These are phyloP conservation scores for Ochropleura leucogaster DNA, from an alignment of 2,888 invertebrate species.

Conservation along the genomic window DNA sequence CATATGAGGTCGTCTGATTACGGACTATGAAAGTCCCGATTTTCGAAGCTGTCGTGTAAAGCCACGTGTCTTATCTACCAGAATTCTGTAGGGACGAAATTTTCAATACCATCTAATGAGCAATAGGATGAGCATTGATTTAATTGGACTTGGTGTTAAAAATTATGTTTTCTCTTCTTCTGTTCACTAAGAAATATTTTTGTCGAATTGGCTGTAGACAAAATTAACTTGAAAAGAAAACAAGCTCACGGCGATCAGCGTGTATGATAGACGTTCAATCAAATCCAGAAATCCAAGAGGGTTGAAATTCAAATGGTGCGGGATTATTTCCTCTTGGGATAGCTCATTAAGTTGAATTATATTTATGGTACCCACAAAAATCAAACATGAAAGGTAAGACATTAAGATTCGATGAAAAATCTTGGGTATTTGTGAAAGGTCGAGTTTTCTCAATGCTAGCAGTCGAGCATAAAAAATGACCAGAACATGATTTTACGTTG, in stretches of 20 bases:
- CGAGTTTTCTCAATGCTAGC: neutral
- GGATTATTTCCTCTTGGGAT: neutral
- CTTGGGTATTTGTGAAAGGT: neutral
- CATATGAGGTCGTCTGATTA: neutral
- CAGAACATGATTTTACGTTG: neutral
- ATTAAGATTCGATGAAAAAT: neutral
- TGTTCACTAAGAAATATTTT: neutral
- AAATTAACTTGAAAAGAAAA: neutral
- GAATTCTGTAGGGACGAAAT: neutral
- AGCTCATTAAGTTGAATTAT: neutral
- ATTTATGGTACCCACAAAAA: conserved; percentile 4
- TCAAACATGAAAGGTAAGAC: neutral
- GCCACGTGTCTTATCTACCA: neutral
- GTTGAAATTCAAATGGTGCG: neutral
- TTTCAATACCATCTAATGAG: neutral
- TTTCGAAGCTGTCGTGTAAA: neutral
- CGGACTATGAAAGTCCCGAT: neutral
- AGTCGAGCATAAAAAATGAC: neutral
- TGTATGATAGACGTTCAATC: neutral
- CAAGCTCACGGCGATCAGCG: neutral
- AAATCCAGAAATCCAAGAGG: neutral
- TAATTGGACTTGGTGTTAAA: neutral
- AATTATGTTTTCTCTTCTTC: neutral
- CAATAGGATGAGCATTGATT: neutral
- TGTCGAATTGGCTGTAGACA: neutral